Percentiles rank a stretch among this genome's conserved stretches.
phyloP scores from a whole-genome alignment of 2,888 invertebrate genomes.

The Apodemia zela region DNA sequence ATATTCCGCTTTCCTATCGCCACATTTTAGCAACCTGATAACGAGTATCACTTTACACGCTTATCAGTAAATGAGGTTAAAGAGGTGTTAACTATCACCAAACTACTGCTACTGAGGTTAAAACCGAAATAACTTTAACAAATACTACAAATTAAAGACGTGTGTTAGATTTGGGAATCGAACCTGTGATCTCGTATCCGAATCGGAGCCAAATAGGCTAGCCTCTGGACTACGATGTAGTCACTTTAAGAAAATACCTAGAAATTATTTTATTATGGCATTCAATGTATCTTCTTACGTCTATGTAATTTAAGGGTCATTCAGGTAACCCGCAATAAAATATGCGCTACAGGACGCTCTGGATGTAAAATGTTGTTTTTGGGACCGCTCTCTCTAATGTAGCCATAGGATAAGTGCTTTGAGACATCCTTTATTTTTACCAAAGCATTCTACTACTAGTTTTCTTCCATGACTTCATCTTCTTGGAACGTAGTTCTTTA shows the following conservation, averaged over 20 bases:
- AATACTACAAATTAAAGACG: too few species aligned
- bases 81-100: too few species aligned
- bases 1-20: too few species aligned
- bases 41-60: too few species aligned
- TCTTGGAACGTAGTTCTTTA: neutral
- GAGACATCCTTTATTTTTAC: slow-evolving; percentile 4
- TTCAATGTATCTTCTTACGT: slow-evolving; percentile 35
- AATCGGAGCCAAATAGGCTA: too few species aligned
- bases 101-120: too few species aligned
- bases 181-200: too few species aligned
- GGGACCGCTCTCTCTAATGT: slow-evolving; percentile 72
- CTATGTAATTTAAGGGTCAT: slow-evolving; percentile 68
- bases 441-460: neutral
- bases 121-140: too few species aligned
- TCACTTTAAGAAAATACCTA: neutral
- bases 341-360: slow-evolving; percentile 65
- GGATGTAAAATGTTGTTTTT: slow-evolving; percentile 78
- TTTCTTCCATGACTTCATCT: neutral
- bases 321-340: slow-evolving; percentile 71
- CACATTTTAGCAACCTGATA: too few species aligned
- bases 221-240: too few species aligned
- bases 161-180: too few species aligned
- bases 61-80: too few species aligned
- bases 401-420: slow-evolving; percentile 68
- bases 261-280: slow-evolving; percentile 15